Base-by-base conservation (phyloP, 2,797 vertebrate species). In the Pseudochromis fuscus region DNA sequence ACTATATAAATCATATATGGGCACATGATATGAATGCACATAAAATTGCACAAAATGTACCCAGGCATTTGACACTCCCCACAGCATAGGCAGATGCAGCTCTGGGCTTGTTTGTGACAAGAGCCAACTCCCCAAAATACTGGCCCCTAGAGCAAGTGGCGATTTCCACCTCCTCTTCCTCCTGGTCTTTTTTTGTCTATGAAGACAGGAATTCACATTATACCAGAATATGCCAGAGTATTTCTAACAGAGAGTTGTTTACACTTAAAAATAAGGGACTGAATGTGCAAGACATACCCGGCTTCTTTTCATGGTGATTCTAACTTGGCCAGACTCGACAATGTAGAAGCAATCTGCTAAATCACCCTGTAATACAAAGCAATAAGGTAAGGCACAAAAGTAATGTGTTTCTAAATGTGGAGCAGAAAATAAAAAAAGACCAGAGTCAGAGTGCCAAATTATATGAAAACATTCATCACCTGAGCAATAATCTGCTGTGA, bases 401-500 rank as follows among this genome's bases (percentile, higher is more conserved):
- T 46, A 15, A 16, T n/a, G 35, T 27, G 7, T 52, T 49, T 19
- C 31, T 12, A 28, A 50, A 40, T 33, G 5, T 18, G 40, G 18
- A 60, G 16, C 37, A 49, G 6, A 55, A 3, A 9, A 19, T 8
- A 10, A 8, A 3, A 44, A 44, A 38, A 16, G 64, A 35, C 44
- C 18, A 15, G 55, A 61, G 25, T 53, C 19, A 30, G 44, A 25
- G 37, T 38, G n/a, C 55, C 25, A 5, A 12, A 23, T n/a, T 21
- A 19, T 7, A 13, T 5, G 21, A 53, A 53, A 12, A 50, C 49
- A 62, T 35, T 48, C 19, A 3, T 84, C 72, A 99, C 98, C 97
- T 99, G 98, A 95, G 96, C 96, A 89, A 99, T 99, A 53, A 99
- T 98, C 92, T 95, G 96, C 94, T 99, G 96, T 81, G 95, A 95